These are phyloP conservation scores for Amaurobius ferox DNA, from an alignment of 2,888 invertebrate species.

Conservation along the genomic window DNA sequence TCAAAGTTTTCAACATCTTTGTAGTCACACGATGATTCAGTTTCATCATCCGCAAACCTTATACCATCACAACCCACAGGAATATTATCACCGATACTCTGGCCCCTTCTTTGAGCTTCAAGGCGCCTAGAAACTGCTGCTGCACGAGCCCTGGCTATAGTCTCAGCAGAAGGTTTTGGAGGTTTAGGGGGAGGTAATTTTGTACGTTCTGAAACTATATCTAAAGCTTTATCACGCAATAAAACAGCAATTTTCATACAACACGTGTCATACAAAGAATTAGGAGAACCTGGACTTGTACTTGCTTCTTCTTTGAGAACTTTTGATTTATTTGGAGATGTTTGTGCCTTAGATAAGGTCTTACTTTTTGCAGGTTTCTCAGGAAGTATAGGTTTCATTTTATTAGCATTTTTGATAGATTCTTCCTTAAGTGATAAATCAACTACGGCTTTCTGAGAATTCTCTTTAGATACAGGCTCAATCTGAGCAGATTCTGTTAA, in stretches of 20 bases:
- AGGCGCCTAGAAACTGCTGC: constrained; percentile 36
- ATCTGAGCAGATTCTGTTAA: too few relatives aligned
- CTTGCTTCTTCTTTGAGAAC: constrained; percentile 12
- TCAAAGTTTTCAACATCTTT: constrained; percentile 66
- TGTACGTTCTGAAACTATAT: constrained; percentile 51
- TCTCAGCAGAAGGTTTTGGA: constrained; percentile 66
- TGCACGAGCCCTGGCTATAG: constrained; percentile 63
- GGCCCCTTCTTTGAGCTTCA: constrained; percentile 11
- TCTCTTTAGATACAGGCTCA: too few relatives aligned
- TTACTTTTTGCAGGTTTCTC: not conserved
- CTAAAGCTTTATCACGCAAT: constrained; percentile 63
- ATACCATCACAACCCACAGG: constrained; percentile 60
- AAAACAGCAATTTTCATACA: constrained; percentile 60
- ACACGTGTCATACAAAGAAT: constrained; percentile 67
- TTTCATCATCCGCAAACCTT: constrained; percentile 70
- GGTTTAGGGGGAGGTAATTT: constrained; percentile 58
- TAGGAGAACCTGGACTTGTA: constrained; percentile 72
- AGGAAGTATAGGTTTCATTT: not conserved
- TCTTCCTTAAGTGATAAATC: too few relatives aligned
- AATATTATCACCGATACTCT: constrained; percentile 65
- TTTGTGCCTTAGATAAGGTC: not conserved
- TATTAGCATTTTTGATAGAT: too few relatives aligned
- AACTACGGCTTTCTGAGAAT: too few relatives aligned
- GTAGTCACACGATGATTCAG: constrained; percentile 69
- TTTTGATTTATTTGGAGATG: not conserved